Evolutionary conservation across 1,140 invertebrate species (phyloP), one percentile per base, ranked within the genome.

Genomic region (Drosophila baimaii): DNA sequence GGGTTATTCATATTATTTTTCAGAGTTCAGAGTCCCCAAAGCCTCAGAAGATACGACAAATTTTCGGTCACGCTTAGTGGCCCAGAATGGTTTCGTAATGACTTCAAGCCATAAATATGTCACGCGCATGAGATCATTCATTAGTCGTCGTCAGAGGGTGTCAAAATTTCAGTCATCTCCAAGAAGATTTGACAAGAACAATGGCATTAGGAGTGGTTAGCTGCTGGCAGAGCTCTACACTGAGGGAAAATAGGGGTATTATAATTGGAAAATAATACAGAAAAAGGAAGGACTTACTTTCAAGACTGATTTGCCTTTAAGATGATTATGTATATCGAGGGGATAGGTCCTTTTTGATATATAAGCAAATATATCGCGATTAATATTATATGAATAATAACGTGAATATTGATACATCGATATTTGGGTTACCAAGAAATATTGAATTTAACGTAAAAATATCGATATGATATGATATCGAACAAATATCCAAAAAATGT

Each of bases 11-110:
- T n/a, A n/a, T n/a, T n/a, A n/a, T n/a, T n/a, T n/a, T 39, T 31
- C 10, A 4, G 56, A 19, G 47, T 62, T 39, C 55, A 62, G 29
- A 56, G 70, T 31, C 21, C 19, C 33, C 27, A 21, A 31, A 15
- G 25, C 39, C 25, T 10, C 8, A 43, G 19, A 27, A 61, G 21
- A 52, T 72, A 17, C 29, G 2, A 35, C n/a, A 3, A 23, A 9
- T 35, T 76, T 76, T 41, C n/a, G 72, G 57, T 69, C 75, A 77
- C 57, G 75, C 41, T 58, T 58, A 39, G 39, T 63, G 75, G 51
- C 19, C 31, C 12, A 41, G 72, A 63, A 56, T 44, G 56, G 27
- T 25, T 33, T 31, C 17, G 61, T 25, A 66, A 61, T 62, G 66
- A 75, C 39, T 76, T 31, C 9, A 25, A 35, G 47, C 62, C 39